Evolutionary conservation across 2,888 invertebrate genomes (phyloP).

Genomic region (Mongoloraphidia duomilia): DNA sequence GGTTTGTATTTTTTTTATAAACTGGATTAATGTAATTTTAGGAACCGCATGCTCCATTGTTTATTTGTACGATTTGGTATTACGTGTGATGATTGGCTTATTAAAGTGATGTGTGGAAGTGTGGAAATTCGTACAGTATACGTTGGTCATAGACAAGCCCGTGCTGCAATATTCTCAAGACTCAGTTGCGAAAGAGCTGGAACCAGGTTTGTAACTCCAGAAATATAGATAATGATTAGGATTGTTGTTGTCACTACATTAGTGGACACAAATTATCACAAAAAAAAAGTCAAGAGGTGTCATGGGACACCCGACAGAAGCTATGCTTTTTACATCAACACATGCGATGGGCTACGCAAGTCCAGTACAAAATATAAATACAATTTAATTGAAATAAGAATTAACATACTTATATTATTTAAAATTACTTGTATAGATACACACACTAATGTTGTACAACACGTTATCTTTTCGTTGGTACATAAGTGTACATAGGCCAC

Average conservation of each 20-base stretch:
- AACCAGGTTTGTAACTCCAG: constrained; percentile 45
- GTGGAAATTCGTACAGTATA: constrained; percentile 97
- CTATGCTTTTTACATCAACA: no score
- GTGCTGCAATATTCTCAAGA: constrained; percentile 89
- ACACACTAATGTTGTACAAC: no score
- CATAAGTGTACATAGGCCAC: no score
- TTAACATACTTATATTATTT: no score
- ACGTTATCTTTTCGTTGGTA: no score
- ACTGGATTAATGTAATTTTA: constrained; percentile 21
- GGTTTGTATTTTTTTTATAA: not conserved
- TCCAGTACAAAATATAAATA: no score
- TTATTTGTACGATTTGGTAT: constrained; percentile 86
- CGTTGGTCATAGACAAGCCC: constrained; percentile 85
- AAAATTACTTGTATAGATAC: no score
- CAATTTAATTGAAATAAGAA: no score
- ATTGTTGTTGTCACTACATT: not conserved
- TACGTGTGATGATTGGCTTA: constrained; percentile 78
- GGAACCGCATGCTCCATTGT: constrained; percentile 90
- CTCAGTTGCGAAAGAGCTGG: constrained; percentile 96
- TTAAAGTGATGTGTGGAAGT: constrained; percentile 94
- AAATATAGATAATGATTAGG: not conserved
- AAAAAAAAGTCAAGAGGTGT: no score
- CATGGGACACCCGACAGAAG: no score
- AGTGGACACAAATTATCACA: not conserved
- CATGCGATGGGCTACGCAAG: no score